A percentile compares a stretch with the other conserved stretches of the same genome.
phyloP scores from a whole-genome alignment of 2,113 vertebrate species.

The Platycercus adscitus region DNA sequence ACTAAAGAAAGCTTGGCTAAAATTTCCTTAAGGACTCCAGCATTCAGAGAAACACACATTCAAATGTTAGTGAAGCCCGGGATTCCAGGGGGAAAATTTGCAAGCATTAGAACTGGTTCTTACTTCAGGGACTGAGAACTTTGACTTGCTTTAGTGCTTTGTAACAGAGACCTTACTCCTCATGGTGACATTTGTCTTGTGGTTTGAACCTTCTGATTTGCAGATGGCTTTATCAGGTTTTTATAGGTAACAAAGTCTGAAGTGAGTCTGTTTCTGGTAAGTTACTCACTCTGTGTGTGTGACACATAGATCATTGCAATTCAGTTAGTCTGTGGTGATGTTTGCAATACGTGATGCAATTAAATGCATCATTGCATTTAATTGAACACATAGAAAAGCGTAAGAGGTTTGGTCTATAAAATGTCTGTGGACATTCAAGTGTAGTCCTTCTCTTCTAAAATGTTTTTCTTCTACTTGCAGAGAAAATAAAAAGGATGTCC shows the following conservation, averaged over 20 bases:
- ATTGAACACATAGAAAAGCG: not conserved
- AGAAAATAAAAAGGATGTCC: not conserved
- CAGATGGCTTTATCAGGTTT: not conserved
- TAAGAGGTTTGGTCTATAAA: not conserved
- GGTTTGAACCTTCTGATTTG: not conserved
- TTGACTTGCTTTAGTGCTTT: not conserved
- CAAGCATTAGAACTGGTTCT: not conserved
- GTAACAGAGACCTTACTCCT: not conserved
- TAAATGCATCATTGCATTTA: not conserved
- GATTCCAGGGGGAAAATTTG: not conserved
- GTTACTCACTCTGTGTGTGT: not conserved
- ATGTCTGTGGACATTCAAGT: not conserved
- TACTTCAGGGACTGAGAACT: not conserved
- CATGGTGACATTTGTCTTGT: not conserved
- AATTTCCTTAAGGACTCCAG: not conserved
- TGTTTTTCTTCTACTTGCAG: conserved; percentile 48
- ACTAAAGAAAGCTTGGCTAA: not conserved
- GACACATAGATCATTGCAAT: not conserved
- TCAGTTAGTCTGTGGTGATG: not conserved
- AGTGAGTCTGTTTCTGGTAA: not conserved
- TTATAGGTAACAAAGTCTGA: not conserved
- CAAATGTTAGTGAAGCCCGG: not conserved
- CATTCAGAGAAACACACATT: not conserved
- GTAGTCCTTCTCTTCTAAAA: not conserved
- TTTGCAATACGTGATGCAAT: not conserved